Percentiles rank a stretch among this genome's conserved stretches.
These are phyloP conservation scores for Hylaeus volcanicus DNA, from an alignment of 1,140 invertebrate genomes.

Conservation along the genomic window DNA sequence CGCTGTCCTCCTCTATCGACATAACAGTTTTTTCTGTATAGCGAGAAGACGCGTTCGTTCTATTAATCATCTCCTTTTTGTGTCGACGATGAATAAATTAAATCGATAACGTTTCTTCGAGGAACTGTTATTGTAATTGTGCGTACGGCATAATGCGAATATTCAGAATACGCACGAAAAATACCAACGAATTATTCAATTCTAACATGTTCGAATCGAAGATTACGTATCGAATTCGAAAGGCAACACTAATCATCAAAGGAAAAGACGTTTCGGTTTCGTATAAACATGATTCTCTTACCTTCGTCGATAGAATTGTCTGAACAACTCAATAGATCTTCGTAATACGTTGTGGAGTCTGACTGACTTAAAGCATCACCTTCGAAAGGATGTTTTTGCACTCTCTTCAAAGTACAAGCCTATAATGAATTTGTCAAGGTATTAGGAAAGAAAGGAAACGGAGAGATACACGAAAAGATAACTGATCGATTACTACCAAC, in stretches of 20 bases:
- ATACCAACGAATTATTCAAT: no score
- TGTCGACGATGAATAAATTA: background rate
- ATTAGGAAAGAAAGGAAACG: background rate
- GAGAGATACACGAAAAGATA: background rate
- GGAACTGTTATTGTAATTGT: background rate
- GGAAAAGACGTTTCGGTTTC: background rate
- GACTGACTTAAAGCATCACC: constrained; percentile 92
- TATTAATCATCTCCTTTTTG: background rate
- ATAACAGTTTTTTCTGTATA: constrained; percentile 78
- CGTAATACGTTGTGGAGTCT: constrained; percentile 95
- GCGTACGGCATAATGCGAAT: no score
- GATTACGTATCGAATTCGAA: no score
- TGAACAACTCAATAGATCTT: constrained; percentile 94
- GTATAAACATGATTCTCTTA: constrained; percentile 69
- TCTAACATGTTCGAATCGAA: no score
- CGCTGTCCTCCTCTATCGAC: constrained; percentile 88
- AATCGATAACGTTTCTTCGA: background rate
- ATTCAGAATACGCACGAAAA: background rate
- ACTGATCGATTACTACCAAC: constrained; percentile 67
- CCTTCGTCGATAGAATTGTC: constrained; percentile 93
- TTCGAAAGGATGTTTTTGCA: constrained; percentile 89
- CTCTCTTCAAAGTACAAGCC: constrained; percentile 90
- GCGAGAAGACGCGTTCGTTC: constrained; percentile 46
- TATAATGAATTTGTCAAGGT: constrained; percentile 58
- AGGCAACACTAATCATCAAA: background rate